Base-by-base conservation (phyloP, 2,113 vertebrate species). In the Lasiurus borealis region DNA sequence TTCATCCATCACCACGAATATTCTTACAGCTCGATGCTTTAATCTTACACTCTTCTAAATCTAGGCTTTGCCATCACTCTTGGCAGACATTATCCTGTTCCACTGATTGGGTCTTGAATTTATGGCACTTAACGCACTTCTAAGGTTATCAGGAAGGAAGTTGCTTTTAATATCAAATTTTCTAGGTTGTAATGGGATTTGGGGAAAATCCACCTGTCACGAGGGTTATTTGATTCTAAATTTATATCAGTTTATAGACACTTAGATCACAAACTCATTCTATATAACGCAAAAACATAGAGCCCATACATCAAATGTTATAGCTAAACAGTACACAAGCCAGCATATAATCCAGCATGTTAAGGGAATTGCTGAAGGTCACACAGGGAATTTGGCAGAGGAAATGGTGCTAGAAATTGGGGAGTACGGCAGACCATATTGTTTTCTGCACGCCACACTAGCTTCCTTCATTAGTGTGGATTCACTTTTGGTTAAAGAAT, bases 201-300 rank as follows among this genome's bases (percentile, higher is more conserved):
- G 15, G 57, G 73, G 25, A 50, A 95, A 92, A 92, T 85, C 34
- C 69, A 84, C 50, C 50, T 91, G 59, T 77, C 91, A 34, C 21
- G 18, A 29, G 23, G 34, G n/a, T 84, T 85, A 87, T 95, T 85
- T 89, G 66, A 87, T 57, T 76, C 23, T 59, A 91, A 94, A 96
- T 96, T 96, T 95, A 92, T 92, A 88, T 85, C 59, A 14, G n/a
- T 40, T 82, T 31, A 64, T 83, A 94, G 73, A 80, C 25, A 27
- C 25, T 91, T 92, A 84, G n/a, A 85, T 96, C 72, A 96, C 29
- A 86, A 93, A 97, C n/a, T 95, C 84, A 77, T 86, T 96, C 57
- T 71, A 77, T 25, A 84, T 44, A n/a, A 31, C 71, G 77, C 46
- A 36, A 76, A 76, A 96, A 95, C 87, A 85, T 87, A 89, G 64